Evolutionary conservation across 2,888 invertebrate species (phyloP), one percentile per base, ranked within the genome.

Genomic region (Microctonus brassicae): DNA sequence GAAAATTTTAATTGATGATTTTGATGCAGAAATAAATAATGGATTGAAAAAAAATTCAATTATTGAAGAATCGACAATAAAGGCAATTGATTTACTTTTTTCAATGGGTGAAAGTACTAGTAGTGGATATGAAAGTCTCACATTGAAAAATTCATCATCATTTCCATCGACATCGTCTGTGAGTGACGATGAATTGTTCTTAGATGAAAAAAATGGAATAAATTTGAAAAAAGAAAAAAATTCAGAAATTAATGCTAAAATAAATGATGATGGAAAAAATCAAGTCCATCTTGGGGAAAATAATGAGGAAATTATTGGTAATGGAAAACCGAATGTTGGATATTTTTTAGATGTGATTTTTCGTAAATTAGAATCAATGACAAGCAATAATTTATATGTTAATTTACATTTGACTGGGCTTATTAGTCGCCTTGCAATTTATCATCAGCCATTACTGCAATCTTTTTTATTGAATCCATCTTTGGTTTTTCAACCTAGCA

Each of bases 351-450:
- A 93, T 81, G 92, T 93, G 73, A 88, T 97, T 67, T 90, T 98
- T 80, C 91, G 92, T 78, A 96, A 96, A 87, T 88, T 97, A 55
- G 95, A 95, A 82, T 91, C 92, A 66, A 93, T 97, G 90, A 91
- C 95, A 75, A 93, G 93, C 77, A 95, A 97, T 80, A 94, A 95
- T 57, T 89, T 97, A 73, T 93, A 94, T 78, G 92, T 95, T 22
- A 97, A 97, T 89, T 91, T 97, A 73, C 93, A 96, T 80, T 90
- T 98, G 76, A 97, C 97, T 4, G 95, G 95, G 5, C 90, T 97
- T 33, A 91, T 99, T 60, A 93, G 96, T 36, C 92, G 95, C 77
- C 90, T 99, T 77, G 94, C 97, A 5, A 92, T 95, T 72, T 95
- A 96, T 87, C 96, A 98, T 0, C 94, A 97, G 79, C 96, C 97